Percentiles rank a stretch among this genome's conserved stretches.
These are phyloP conservation scores for Corticium candelabrum DNA, from an alignment of 37 sponge, comb jelly and placozoan species.

Conservation along the genomic window DNA sequence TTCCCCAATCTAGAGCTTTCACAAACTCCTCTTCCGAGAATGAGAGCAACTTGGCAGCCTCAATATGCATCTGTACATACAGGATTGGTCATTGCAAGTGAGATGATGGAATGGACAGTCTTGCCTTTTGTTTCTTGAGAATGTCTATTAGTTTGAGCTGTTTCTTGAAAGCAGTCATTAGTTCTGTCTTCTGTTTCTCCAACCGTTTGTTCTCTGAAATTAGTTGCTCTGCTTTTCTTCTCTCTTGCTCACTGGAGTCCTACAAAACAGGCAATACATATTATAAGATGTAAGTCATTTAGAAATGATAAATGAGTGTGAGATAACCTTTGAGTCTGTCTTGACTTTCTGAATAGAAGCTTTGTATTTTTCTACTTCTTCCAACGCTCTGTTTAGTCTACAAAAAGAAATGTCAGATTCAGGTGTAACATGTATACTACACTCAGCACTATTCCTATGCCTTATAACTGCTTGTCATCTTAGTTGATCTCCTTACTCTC, in stretches of 20 bases:
- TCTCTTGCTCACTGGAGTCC: constrained; percentile 54
- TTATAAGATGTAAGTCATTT: background rate
- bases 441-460: no score
- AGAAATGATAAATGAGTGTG: background rate
- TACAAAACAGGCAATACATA: background rate
- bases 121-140: constrained; percentile 87
- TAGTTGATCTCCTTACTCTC: background rate
- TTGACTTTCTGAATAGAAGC: constrained; percentile 37
- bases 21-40: constrained; percentile 97
- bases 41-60: constrained; percentile 86
- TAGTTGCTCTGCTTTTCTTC: constrained; percentile 45
- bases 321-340: constrained; percentile 50
- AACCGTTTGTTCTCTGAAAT: constrained; percentile 59
- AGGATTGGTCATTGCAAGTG: background rate
- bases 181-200: constrained; percentile 84
- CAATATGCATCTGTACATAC: constrained; percentile 79
- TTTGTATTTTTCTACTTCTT: constrained; percentile 89
- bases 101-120: background rate
- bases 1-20: constrained; percentile 83
- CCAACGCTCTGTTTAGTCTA: constrained; percentile 79
- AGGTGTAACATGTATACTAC: no score
- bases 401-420: background rate
- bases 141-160: constrained; percentile 93
- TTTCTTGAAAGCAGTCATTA: constrained; percentile 91
- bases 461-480: no score